Percentiles rank a stretch among this genome's conserved stretches.
phyloP scores from a whole-genome alignment of 2,888 invertebrate genomes.

The Eristalis intricaria region DNA sequence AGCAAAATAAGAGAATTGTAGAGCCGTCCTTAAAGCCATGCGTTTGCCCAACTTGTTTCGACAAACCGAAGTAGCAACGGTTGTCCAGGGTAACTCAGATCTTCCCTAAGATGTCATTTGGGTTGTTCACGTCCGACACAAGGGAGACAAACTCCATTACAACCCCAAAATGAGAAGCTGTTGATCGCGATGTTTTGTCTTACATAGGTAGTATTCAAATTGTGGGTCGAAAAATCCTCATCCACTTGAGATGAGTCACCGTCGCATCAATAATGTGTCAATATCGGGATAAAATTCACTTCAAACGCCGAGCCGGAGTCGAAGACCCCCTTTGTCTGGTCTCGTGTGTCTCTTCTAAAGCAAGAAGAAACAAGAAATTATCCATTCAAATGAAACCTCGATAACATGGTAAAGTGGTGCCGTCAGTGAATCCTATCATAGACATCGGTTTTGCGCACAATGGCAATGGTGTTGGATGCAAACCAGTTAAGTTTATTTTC shows the following conservation, averaged over 20 bases:
- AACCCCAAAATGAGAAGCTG: too few relatives aligned
- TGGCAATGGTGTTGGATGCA: constrained; percentile 56
- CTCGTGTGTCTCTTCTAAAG: constrained; percentile 21
- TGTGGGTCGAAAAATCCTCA: not conserved
- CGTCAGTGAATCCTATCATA: constrained; percentile 69
- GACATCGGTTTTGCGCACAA: constrained; percentile 61
- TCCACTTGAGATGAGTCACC: constrained; percentile 55
- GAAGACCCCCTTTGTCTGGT: constrained; percentile 11
- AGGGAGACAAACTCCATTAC: too few relatives aligned
- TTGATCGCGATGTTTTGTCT: too few relatives aligned
- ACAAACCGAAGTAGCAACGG: too few relatives aligned
- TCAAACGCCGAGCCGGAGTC: not conserved
- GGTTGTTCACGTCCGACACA: too few relatives aligned
- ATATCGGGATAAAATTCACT: constrained; percentile 42
- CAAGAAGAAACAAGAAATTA: constrained; percentile 60
- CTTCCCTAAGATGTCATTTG: too few relatives aligned
- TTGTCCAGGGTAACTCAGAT: too few relatives aligned
- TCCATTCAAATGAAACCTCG: constrained; percentile 57
- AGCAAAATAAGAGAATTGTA: too few relatives aligned
- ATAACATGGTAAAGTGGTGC: constrained; percentile 64
- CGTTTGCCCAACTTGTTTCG: too few relatives aligned
- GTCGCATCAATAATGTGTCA: constrained; percentile 54
- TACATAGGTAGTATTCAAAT: too few relatives aligned
- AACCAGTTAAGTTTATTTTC: constrained; percentile 54
- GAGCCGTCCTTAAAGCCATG: too few relatives aligned